Base-by-base conservation (phyloP, 2,888 invertebrate species). In the Clusia tigrina region DNA sequence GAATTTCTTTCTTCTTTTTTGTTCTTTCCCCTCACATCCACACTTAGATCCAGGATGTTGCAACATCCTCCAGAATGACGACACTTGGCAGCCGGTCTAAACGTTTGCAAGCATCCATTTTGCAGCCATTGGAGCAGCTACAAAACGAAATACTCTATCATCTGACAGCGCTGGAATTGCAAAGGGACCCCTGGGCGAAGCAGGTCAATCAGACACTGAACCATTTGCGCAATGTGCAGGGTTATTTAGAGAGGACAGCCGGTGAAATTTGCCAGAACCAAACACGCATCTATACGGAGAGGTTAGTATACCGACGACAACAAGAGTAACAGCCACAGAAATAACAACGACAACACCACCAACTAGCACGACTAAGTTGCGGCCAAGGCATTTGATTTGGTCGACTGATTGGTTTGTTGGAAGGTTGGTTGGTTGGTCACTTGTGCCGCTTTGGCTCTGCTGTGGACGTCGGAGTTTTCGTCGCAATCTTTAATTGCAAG, bases 151-250 rank as follows among this genome's bases (percentile, higher is more conserved):
- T 93, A 62, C 87, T 93, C 3, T 93, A 90, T 81, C 91, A 90
- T 78, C 82, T 93, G 71, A 91, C 93, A 0, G 89, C 90, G 32
- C 77, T 93, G 54, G 93, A 93, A 74, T 85, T 93, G 6, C 89
- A 91, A 72, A 80, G 91, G 69, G 86, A 87, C 71, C 92, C 93
- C 0, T 88, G 92, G 73, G 88, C 89, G 67, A 87, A 88, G 65
- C 90, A 90, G 83, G 83, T 84, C 64, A 91, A 92, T 80, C 90
- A 90, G 71, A 90, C 91, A 0, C 83, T 92, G 5, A 88, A 88
- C 62, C 91, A 92, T 76, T 86, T 93, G 69, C 90, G 89, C 73
- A 90, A 89, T n/a, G 89, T 92, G 54, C 92, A 93, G 79, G 89
- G 88, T 78, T 91, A 90, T 81, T 87, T 93, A 66, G 89, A 91